A percentile compares a stretch with the other conserved stretches of the same genome.
Conservation (phyloP, 2,888 invertebrate species). For the Omphaloscelis lunosa region DNA sequence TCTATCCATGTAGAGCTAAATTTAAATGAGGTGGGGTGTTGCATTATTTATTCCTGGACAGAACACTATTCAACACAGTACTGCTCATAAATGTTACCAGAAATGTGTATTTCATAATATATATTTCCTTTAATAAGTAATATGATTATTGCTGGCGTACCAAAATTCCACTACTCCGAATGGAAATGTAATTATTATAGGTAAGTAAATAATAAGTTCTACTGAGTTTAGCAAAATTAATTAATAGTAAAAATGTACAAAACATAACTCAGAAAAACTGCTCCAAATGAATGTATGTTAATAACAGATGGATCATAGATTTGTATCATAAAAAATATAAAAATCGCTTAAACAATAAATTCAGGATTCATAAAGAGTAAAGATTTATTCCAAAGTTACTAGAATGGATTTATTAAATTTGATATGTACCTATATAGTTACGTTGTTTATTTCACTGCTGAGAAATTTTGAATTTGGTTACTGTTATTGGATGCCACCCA, state of each 20-base stretch:
- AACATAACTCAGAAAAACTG: slow-evolving; percentile 38
- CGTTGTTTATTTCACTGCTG: slow-evolving; percentile 93
- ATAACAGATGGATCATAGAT: slow-evolving; percentile 46
- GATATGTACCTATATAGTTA: slow-evolving; percentile 76
- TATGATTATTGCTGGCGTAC: slow-evolving; percentile 35
- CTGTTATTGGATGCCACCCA: slow-evolving; percentile 97
- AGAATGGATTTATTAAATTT: slow-evolving; percentile 73
- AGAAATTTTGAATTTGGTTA: slow-evolving; percentile 94
- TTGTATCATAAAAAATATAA: slow-evolving; percentile 54
- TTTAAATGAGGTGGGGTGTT: slow-evolving; percentile 18
- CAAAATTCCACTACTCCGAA: slow-evolving; percentile 35
- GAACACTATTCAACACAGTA: slow-evolving; percentile 44
- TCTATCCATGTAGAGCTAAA: slow-evolving; percentile 6
- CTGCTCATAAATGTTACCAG: slow-evolving; percentile 39
- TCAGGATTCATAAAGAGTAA: slow-evolving; percentile 47
- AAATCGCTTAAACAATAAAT: slow-evolving; percentile 43
- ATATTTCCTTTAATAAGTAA: slow-evolving; percentile 19
- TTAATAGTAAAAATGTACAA: slow-evolving; percentile 36
- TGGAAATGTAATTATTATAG: slow-evolving; percentile 11
- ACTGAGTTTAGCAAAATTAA: slow-evolving; percentile 38
- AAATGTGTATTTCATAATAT: slow-evolving; percentile 27
- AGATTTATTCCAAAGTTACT: slow-evolving; percentile 58
- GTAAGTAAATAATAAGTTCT: slow-evolving; percentile 34
- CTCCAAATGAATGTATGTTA: slow-evolving; percentile 41
- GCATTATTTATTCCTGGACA: slow-evolving; percentile 5